Percentiles rank a stretch among this genome's conserved stretches.
These are phyloP conservation scores for Novumbra hubbsi DNA, from an alignment of 2,797 vertebrate species.

Conservation along the genomic window DNA sequence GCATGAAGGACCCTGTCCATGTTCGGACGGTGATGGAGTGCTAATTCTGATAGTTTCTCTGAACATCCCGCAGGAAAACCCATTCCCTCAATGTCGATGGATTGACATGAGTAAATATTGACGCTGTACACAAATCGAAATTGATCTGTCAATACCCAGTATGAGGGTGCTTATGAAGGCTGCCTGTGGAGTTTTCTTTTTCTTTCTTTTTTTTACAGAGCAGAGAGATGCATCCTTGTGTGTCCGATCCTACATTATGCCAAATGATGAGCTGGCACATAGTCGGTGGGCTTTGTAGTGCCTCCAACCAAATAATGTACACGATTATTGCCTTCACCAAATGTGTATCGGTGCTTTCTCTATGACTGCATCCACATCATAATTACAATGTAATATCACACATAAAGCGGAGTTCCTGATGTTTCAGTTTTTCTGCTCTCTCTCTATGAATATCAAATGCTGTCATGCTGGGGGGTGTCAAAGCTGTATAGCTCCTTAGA, in stretches of 20 bases:
- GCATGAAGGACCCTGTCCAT: constrained; percentile 39
- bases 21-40: not conserved
- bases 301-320: constrained; percentile 33
- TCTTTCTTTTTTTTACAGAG: constrained; percentile 46
- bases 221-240: constrained; percentile 28
- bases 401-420: constrained; percentile 65
- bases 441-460: constrained; percentile 82
- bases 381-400: constrained; percentile 79
- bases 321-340: constrained; percentile 34
- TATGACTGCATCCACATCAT: constrained; percentile 70
- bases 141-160: constrained; percentile 46
- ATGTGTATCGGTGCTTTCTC: constrained; percentile 44
- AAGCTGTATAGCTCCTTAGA: constrained; percentile 68
- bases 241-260: constrained; percentile 57
- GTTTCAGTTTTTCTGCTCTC: constrained; percentile 68
- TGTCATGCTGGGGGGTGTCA: constrained; percentile 74
- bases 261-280: constrained; percentile 44
- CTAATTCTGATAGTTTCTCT: constrained; percentile 54
- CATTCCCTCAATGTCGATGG: constrained; percentile 63
- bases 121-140: constrained; percentile 67
- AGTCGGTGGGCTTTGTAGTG: constrained; percentile 44
- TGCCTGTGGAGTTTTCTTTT: constrained; percentile 37
- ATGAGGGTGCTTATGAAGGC: constrained; percentile 34
- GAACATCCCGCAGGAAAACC: constrained; percentile 62
- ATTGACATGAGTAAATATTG: constrained; percentile 69